Evolutionary conservation across 2,113 vertebrate species (phyloP).

Genomic region (Excalfactoria chinensis): DNA sequence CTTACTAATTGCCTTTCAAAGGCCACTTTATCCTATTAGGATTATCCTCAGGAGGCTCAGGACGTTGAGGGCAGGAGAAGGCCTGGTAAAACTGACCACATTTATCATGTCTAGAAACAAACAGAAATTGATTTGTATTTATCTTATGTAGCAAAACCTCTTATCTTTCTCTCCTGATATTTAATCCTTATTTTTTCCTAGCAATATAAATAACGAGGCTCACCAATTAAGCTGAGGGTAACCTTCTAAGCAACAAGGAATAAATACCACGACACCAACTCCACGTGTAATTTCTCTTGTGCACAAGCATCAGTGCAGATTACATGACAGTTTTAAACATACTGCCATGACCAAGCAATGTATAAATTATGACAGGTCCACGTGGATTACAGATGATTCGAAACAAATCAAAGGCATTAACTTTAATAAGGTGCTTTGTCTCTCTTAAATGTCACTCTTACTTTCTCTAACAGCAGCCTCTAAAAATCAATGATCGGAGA

Average conservation of each 20-base stretch:
- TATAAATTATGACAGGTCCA: slow-evolving; percentile 55
- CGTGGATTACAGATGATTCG: slow-evolving; percentile 34
- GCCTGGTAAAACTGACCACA: slow-evolving; percentile 7
- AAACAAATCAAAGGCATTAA: slow-evolving; percentile 61
- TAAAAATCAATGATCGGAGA: slow-evolving; percentile 49
- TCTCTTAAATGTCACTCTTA: slow-evolving; percentile 9
- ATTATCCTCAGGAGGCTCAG: slow-evolving; percentile 60
- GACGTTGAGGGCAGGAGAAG: background rate
- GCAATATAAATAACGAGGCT: slow-evolving; percentile 38
- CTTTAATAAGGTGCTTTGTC: slow-evolving; percentile 50
- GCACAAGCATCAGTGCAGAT: background rate
- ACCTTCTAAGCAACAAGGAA: slow-evolving; percentile 37
- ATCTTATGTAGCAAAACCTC: slow-evolving; percentile 57
- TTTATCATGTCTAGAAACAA: slow-evolving; percentile 73
- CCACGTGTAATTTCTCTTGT: background rate
- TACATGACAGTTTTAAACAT: slow-evolving; percentile 35
- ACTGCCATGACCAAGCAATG: slow-evolving; percentile 3
- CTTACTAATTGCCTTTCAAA: slow-evolving; percentile 78
- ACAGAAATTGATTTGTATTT: slow-evolving; percentile 74
- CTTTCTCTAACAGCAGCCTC: slow-evolving; percentile 14
- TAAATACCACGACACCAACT: slow-evolving; percentile 11
- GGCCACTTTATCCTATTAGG: slow-evolving; percentile 73
- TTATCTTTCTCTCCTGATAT: slow-evolving; percentile 41
- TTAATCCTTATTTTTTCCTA: slow-evolving; percentile 25
- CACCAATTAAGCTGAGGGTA: slow-evolving; percentile 58